Evolutionary conservation across 1,140 invertebrate species (phyloP).

Genomic region (Drosophila neocordata): DNA sequence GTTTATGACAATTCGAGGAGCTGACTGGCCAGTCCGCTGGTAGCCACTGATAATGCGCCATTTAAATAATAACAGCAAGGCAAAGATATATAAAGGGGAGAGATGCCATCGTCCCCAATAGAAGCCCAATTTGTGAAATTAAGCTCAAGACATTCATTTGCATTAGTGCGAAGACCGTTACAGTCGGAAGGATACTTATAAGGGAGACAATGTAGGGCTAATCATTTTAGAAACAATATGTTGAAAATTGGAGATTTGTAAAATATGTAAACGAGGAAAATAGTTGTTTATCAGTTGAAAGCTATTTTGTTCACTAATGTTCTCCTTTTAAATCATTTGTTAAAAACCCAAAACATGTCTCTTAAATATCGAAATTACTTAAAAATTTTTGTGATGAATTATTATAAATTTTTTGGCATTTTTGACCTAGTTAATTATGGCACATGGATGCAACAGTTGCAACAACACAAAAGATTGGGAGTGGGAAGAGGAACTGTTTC

Average conservation of each 20-base stretch:
- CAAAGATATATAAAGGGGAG: too few relatives aligned
- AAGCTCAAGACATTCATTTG: conserved; percentile 40
- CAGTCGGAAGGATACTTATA: too few relatives aligned
- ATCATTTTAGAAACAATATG: too few relatives aligned
- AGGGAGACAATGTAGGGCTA: too few relatives aligned
- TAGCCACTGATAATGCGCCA: conserved; percentile 75
- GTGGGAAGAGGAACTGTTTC: not conserved
- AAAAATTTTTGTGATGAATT: conserved; percentile 7
- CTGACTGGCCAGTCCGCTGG: conserved; percentile 67
- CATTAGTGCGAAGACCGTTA: conserved; percentile 19
- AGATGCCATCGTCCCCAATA: not conserved
- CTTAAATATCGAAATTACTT: not conserved
- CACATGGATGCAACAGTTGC: conserved; percentile 18
- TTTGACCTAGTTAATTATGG: conserved; percentile 21
- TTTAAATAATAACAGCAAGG: conserved; percentile 67
- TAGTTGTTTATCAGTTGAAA: too few relatives aligned
- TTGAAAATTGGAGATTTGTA: too few relatives aligned
- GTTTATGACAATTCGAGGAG: conserved; percentile 77
- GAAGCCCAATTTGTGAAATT: conserved; percentile 60
- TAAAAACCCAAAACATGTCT: not conserved
- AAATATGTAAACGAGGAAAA: too few relatives aligned
- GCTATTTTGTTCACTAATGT: too few relatives aligned
- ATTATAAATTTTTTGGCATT: not conserved
- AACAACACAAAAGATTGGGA: not conserved
- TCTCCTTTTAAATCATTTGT: not conserved